A percentile compares a stretch with the other conserved stretches of the same genome.
Evolutionary conservation across 2,888 invertebrate species (phyloP).

Genomic region (Agrochola litura): DNA sequence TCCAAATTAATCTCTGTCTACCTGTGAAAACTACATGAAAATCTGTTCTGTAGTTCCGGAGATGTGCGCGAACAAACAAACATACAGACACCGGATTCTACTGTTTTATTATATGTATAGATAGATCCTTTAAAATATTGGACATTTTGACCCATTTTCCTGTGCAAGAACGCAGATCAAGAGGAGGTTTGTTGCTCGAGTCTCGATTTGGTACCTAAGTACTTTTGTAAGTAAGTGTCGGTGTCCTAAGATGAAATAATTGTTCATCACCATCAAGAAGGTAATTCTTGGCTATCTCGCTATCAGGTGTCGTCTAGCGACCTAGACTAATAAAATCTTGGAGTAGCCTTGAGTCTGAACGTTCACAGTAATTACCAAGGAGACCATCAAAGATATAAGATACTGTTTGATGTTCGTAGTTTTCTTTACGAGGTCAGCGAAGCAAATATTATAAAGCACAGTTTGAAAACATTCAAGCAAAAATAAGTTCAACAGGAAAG

Average conservation of each 20-base stretch:
- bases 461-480: not conserved
- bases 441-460: conserved; percentile 3
- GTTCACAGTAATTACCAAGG: not conserved
- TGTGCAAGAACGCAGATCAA: too few relatives aligned
- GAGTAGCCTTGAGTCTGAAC: not conserved
- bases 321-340: not conserved
- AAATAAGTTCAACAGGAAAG: not conserved
- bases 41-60: too few relatives aligned
- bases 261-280: not conserved
- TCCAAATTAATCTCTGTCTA: too few relatives aligned
- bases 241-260: not conserved
- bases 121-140: too few relatives aligned
- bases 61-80: too few relatives aligned
- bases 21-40: too few relatives aligned
- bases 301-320: not conserved
- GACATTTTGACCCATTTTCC: too few relatives aligned
- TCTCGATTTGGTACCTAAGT: too few relatives aligned
- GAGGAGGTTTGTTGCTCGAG: too few relatives aligned
- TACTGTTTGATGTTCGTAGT: not conserved
- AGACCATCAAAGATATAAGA: conserved; percentile 6
- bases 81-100: too few relatives aligned
- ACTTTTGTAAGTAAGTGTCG: not conserved
- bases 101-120: too few relatives aligned
- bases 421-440: not conserved
- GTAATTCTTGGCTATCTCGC: not conserved